Evolutionary conservation across 2,113 vertebrate genomes (phyloP), one percentile per base, ranked within the genome.

Genomic region (Nettapus auritus): DNA sequence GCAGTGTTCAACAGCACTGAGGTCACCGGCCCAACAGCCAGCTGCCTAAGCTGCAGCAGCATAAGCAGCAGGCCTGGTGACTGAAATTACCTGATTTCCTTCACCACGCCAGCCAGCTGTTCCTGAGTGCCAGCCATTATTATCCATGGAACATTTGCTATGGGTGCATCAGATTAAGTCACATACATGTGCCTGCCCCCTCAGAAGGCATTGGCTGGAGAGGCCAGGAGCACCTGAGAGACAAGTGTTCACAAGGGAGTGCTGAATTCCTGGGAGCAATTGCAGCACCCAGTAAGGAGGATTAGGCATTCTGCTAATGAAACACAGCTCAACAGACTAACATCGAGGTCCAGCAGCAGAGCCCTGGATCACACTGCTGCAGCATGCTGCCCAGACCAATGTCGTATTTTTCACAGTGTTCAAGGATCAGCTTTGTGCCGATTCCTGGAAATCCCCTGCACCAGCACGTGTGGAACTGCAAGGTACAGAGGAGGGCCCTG

Each of bases 161-260:
- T 3, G 23, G 23, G 16, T 29, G 5, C 5, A 11, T 42, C 56
- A 1, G 2, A 69, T 0, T 7, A 22, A 55, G 22, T n/a, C 66
- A 23, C 40, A 6, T 42, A 3, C 0, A 17, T 40, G 25, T 19
- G 60, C 59, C 38, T 28, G 38, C 44, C 21, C 71, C 68, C 29
- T 21, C 23, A 42, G 66, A 56, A 66, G 73, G n/a, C 9, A 7
- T 0, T 34, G 69, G 48, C 73, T 17, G 2, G 76, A 75, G 26
- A 21, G 38, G 57, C 22, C 33, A 31, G 36, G 23, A 64, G 64
- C 46, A 57, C 50, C 44, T 56, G 25, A 23, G 46, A 21, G 22
- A 46, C 33, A 19, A 57, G 40, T 4, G 9, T 13, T 82, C 56
- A 25, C 60, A 33, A 21, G 87, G 3, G 19, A 67, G 62, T 44